A percentile compares a stretch with the other conserved stretches of the same genome.
phyloP scores from a whole-genome alignment of 2,797 vertebrate species.

The Pseudochirops cupreus region DNA sequence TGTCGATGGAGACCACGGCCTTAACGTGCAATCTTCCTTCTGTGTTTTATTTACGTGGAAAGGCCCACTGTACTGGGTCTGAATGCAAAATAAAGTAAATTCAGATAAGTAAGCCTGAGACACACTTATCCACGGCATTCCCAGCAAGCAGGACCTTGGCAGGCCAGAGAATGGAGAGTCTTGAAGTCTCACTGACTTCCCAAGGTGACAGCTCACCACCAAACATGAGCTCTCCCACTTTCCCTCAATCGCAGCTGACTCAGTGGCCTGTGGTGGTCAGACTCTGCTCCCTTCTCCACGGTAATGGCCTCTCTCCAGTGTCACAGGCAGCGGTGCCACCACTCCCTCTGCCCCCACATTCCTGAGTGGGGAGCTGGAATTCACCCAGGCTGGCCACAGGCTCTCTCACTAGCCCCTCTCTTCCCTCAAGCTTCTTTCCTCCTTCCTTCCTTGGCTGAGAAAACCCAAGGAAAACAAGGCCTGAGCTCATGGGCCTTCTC shows the following conservation, averaged over 20 bases:
- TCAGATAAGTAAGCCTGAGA: background rate
- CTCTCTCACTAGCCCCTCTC: background rate
- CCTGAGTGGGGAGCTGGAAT: background rate
- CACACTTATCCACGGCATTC: background rate
- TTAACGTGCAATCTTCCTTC: background rate
- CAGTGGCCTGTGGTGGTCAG: background rate
- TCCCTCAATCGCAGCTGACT: no score
- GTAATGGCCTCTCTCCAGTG: background rate
- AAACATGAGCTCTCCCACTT: no score
- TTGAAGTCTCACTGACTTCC: background rate
- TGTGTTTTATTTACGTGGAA: background rate
- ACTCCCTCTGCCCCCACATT: background rate
- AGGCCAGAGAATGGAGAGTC: background rate
- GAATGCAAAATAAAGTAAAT: background rate
- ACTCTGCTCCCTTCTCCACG: background rate
- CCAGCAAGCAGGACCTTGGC: background rate
- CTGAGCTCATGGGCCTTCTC: background rate
- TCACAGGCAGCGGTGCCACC: fast-evolving
- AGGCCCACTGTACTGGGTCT: background rate
- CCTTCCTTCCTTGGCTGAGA: background rate
- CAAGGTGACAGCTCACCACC: background rate
- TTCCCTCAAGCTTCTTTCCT: background rate
- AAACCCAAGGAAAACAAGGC: background rate
- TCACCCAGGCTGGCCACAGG: no score
- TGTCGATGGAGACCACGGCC: fast-evolving